Conservation (phyloP, 2,888 invertebrate species). For the Stenotaenia linearis region DNA sequence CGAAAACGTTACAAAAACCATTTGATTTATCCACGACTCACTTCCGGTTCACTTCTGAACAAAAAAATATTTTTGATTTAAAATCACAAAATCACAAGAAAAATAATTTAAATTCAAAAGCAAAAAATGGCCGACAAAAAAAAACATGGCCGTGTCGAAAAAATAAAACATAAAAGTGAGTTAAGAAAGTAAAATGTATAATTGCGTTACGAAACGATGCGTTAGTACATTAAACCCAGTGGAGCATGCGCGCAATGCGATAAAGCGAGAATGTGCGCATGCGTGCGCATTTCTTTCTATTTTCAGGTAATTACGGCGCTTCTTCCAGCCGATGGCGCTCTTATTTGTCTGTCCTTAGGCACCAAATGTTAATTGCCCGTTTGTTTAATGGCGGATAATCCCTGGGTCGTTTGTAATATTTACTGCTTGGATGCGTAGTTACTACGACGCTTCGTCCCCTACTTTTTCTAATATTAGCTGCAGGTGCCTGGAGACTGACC, state of each 20-base stretch:
- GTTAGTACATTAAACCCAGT: not conserved
- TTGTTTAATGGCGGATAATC: slow-evolving; percentile 4
- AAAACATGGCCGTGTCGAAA: no score
- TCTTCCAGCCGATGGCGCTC: slow-evolving; percentile 9
- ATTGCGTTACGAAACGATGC: not conserved
- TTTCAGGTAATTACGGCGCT: not conserved
- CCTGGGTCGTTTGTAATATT: not conserved
- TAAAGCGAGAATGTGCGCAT: not conserved
- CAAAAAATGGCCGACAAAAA: no score
- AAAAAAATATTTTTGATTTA: no score
- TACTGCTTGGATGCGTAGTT: not conserved
- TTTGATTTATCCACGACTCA: no score
- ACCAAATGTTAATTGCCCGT: not conserved
- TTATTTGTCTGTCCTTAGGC: not conserved
- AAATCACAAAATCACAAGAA: no score
- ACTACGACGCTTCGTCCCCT: not conserved
- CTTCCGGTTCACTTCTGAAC: no score
- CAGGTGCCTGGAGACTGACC: no score
- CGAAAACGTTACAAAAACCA: no score
- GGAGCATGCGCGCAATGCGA: not conserved
- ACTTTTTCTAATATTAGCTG: no score
- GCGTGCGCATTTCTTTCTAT: not conserved
- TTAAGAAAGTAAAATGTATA: not conserved
- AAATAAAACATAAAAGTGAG: no score
- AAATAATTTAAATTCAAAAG: no score